These are phyloP conservation scores for Eupeodes corollae DNA, from an alignment of 1,140 invertebrate genomes.

Conservation along the genomic window DNA sequence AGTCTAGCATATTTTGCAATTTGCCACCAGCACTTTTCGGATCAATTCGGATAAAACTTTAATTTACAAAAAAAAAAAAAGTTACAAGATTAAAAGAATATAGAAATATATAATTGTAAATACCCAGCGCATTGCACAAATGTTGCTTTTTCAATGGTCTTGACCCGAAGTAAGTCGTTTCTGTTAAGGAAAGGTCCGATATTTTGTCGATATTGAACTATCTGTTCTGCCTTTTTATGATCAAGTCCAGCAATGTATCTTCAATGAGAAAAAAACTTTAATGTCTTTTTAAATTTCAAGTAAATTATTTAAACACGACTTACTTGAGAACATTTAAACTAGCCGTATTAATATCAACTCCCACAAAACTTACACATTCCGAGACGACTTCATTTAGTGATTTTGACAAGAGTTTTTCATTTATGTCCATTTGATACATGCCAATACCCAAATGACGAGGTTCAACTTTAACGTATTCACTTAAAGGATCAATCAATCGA, in stretches of 20 bases:
- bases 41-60: constrained; percentile 59
- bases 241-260: constrained; percentile 72
- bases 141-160: constrained; percentile 72
- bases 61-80: not conserved
- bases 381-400: constrained; percentile 62
- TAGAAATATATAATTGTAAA: not conserved
- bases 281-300: not conserved
- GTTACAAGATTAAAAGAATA: not conserved
- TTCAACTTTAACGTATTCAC: constrained; percentile 85
- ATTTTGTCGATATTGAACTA: constrained; percentile 62
- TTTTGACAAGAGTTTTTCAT: constrained; percentile 59
- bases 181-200: constrained; percentile 61
- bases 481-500: constrained; percentile 75
- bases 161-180: constrained; percentile 59
- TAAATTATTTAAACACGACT: constrained; percentile 10
- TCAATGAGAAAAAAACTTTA: constrained; percentile 2
- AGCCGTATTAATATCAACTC: constrained; percentile 79
- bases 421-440: constrained; percentile 86
- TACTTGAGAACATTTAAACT: constrained; percentile 67
- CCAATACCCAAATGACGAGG: constrained; percentile 85
- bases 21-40: constrained; percentile 40
- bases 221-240: constrained; percentile 57
- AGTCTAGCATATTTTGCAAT: constrained; percentile 59
- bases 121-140: constrained; percentile 78
- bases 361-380: constrained; percentile 85